A percentile compares a stretch with the other conserved stretches of the same genome.
Conservation (phyloP, 92 coral and sea anemone genomes). For the Epizoanthus rinbou region DNA sequence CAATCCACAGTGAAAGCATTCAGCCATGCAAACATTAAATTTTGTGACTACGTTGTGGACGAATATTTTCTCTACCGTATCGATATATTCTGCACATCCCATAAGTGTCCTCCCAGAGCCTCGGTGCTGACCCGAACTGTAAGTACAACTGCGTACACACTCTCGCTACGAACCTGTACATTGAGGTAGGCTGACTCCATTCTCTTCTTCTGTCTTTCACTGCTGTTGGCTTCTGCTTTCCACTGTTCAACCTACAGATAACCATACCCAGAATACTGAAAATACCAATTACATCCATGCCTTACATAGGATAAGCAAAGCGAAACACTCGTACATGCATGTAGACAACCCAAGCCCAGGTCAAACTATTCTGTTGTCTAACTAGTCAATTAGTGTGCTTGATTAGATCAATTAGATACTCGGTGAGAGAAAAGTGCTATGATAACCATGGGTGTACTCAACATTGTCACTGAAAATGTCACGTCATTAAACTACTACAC, state of each 20-base stretch:
- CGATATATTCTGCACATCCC: background rate
- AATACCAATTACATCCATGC: background rate
- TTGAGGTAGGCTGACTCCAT: constrained; percentile 84
- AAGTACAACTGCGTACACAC: background rate
- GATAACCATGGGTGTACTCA: too few relatives aligned
- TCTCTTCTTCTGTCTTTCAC: constrained; percentile 83
- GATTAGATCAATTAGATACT: too few relatives aligned
- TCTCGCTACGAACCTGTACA: constrained; percentile 63
- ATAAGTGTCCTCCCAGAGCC: background rate
- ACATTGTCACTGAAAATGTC: background rate
- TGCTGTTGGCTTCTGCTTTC: constrained; percentile 85
- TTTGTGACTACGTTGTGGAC: too few relatives aligned
- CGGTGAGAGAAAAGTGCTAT: too few relatives aligned
- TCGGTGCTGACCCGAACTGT: background rate
- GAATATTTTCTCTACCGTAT: too few relatives aligned
- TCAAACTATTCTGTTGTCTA: too few relatives aligned
- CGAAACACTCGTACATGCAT: background rate
- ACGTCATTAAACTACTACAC: background rate
- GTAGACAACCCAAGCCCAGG: too few relatives aligned
- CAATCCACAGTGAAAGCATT: background rate
- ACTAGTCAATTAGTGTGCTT: too few relatives aligned
- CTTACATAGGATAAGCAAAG: background rate
- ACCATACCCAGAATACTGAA: background rate
- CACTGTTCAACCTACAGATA: constrained; percentile 82
- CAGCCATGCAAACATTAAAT: background rate